These are phyloP conservation scores for Pasiphila rectangulata DNA, from an alignment of 2,888 invertebrate species.

Conservation along the genomic window DNA sequence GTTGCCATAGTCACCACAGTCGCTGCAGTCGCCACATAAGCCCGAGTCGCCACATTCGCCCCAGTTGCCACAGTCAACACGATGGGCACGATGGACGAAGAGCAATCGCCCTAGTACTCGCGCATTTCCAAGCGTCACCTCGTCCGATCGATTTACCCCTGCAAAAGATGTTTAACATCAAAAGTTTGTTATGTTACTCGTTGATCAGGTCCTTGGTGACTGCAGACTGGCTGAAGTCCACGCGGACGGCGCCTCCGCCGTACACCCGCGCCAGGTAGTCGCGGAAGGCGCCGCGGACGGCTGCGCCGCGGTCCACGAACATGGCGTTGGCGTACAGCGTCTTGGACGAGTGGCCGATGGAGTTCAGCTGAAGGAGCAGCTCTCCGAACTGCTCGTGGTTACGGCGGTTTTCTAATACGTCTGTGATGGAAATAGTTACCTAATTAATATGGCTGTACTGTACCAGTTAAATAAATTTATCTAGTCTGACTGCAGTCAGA, in stretches of 20 bases:
- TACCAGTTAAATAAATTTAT: no score
- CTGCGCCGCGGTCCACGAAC: slow-evolving; percentile 79
- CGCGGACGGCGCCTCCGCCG: slow-evolving; percentile 75
- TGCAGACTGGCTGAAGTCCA: slow-evolving; percentile 75
- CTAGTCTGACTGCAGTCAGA: no score
- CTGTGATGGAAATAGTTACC: slow-evolving; percentile 43
- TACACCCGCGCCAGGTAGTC: slow-evolving; percentile 78
- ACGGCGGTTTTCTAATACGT: slow-evolving; percentile 49
- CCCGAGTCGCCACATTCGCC: no score
- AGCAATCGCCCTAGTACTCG: no score
- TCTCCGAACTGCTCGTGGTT: slow-evolving; percentile 79
- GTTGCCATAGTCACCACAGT: no score
- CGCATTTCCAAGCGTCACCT: no score
- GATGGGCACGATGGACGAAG: no score
- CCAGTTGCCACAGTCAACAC: no score
- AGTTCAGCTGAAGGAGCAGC: slow-evolving; percentile 60
- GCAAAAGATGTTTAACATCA: no score
- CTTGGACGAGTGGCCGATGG: slow-evolving; percentile 49
- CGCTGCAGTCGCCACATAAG: no score
- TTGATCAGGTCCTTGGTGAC: slow-evolving; percentile 74
- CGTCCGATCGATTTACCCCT: no score
- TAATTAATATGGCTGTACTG: no score
- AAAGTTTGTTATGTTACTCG: slow-evolving; percentile 48
- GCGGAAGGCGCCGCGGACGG: slow-evolving; percentile 77
- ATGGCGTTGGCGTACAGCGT: slow-evolving; percentile 80